Evolutionary conservation across 2,797 vertebrate genomes (phyloP), one percentile per base, ranked within the genome.

Genomic region (Clarias fuscus): DNA sequence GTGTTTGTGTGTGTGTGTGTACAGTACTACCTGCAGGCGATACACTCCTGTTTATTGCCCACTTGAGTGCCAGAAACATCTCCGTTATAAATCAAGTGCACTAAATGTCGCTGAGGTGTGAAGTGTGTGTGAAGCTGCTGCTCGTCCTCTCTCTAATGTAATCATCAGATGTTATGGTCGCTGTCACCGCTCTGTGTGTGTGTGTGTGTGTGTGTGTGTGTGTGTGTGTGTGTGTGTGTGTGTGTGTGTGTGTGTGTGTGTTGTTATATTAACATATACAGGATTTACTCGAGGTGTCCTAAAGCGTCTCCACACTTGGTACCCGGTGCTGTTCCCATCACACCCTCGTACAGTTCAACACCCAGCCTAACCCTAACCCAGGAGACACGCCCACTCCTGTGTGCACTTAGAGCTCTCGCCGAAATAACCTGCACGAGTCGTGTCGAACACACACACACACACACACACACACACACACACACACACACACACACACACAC

Each of bases 31-130:
- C 93, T 93, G 92, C 86, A 87, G 92, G 93, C 88, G 88, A 94
- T 93, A 92, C 91, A 91, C 83, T 90, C 88, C 81, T 92, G 91
- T 94, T 93, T 93, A 95, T 94, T 93, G 91, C 90, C 89, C 91
- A 90, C 94, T 90, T 81, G 89, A 92, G 91, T 88, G 90, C 90
- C 88, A 87, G 89, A 93, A 93, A 93, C 89, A 86, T 88, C 90
- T 91, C 87, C 76, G 88, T 92, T 92, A 90, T 95, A 94, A 95
- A 96, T 95, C 93, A 94, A 93, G 93, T 89, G 84, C 91, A 84
- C 86, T 93, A 93, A 95, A 94, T 91, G 92, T 91, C 86, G 89
- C 91, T 61, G 43, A 30, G 7, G 67, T 71, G 64, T 71, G 48
- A 70, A 33, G 13, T 18, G 11, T 37, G 10, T 37, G 10, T 53